Base-by-base conservation (phyloP, 2,888 invertebrate species). In the Nipponacmea schrenckii region DNA sequence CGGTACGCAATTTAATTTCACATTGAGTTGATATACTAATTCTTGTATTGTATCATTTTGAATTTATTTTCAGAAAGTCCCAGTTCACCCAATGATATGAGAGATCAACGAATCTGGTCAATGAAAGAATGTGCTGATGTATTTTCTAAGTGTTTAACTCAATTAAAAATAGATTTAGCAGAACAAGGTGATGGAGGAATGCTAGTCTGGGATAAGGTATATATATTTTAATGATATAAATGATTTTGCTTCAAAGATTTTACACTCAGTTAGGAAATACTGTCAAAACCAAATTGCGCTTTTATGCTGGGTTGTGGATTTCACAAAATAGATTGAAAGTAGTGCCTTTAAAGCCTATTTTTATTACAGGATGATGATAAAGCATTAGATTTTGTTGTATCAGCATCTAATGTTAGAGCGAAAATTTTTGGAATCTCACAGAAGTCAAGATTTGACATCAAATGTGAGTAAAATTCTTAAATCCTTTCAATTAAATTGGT, bases 341-440 rank as follows among this genome's bases (percentile, higher is more conserved):
- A n/a, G n/a, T n/a, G n/a, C n/a, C n/a, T 39, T 10, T 39, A 39
- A 39, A 39, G 39, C 8, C 39, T 39, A 27, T 24, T 15, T 73
- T 46, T 71, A 75, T 73, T 82, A 45, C 75, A 91, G 90, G 99
- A 99, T 89, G 97, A 98, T 85, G 93, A 93, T 83, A 90, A 92
- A 73, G 94, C 94, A 0, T 95, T 98, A 95, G 94, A 98, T 89
- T 99, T 99, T 90, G 98, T 99, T 1, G 94, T 97, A 0, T 93
- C 96, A 0, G 96, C 96, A 88, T 94, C 98, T 0, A 99, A 99
- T 88, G 93, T 99, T 70, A 92, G 99, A 62, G 93, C 96, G 0
- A 91, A 94, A 83, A 94, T 97, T 81, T 99, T 98, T 90, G 93
- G 94, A 71, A 99, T 99, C 86, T 90, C 92, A 1, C 92, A 92